Evolutionary conservation across 2,113 vertebrate species (phyloP), one percentile per base, ranked within the genome.

Genomic region (Pygoscelis adeliae): DNA sequence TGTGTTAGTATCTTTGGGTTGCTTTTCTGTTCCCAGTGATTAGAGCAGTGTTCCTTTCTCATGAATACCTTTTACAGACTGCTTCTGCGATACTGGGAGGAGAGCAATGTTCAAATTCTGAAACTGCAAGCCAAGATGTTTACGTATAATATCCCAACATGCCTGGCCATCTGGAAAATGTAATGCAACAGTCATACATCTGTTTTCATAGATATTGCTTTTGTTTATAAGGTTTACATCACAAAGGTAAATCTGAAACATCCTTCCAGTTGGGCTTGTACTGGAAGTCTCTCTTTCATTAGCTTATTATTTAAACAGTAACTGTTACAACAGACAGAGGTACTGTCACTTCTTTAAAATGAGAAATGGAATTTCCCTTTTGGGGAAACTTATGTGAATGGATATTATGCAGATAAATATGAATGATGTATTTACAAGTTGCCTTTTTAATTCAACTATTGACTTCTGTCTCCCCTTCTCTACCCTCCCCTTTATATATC

Each of bases 151-250:
- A 96, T 98, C 95, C 99, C 99, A 90, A 98, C 98, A 98, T 99
- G 99, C 98, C 98, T 99, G 98, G 97, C 98, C 98, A 98, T 97
- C 98, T 99, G 99, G 99, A 99, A 99, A 98, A 99, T 99, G 99
- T 99, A 98, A 99, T 99, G 98, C 98, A 98, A 97, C 98, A 99
- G 98, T 98, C 97, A 98, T 98, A 98, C 98, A 98, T 98, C 98
- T 98, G 98, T 98, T 98, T 98, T 98, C 98, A 94, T 98, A 98
- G 97, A 95, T 98, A 97, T 96, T 98, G 84, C 94, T 98, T 98
- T 98, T 98, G 93, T 98, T 98, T 97, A 52, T 98, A 98, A 98
- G 96, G 90, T 98, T 98, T 98, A 96, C 97, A 97, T 97, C 98
- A 95, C 97, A 98, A 98, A 99, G 98, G 98, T 98, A 98, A 98